Conservation (phyloP, 2,888 invertebrate genomes). For the Auanema sp. region DNA sequence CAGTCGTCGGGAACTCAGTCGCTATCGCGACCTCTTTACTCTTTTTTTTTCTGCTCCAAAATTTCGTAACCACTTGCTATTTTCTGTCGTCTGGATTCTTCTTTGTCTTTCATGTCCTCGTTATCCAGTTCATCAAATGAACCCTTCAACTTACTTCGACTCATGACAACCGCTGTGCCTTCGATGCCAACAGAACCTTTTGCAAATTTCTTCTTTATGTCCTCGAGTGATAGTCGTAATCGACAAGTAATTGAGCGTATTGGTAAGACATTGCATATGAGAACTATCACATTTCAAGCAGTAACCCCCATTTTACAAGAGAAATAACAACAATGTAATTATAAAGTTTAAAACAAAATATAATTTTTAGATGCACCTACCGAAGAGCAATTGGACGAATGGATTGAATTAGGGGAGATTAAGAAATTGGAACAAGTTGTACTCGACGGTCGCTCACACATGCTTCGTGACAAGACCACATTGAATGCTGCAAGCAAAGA, state of each 20-base stretch:
- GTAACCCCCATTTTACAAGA: no score
- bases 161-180: background rate
- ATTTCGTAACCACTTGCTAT: no score
- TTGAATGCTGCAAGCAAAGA: slow-evolving; percentile 52
- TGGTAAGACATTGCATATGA: slow-evolving; percentile 7
- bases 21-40: no score
- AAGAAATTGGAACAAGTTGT: slow-evolving; percentile 55
- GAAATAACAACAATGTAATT: no score
- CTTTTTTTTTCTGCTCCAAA: no score
- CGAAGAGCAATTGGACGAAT: slow-evolving; percentile 57
- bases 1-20: no score
- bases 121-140: slow-evolving; percentile 3
- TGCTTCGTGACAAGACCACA: slow-evolving; percentile 53
- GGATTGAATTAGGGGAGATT: slow-evolving; percentile 57
- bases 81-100: no score
- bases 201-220: slow-evolving; percentile 45
- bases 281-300: no score
- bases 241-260: slow-evolving; percentile 26
- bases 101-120: slow-evolving; percentile 4
- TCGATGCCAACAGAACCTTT: slow-evolving; percentile 22
- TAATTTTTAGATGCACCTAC: slow-evolving; percentile 61
- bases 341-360: no score
- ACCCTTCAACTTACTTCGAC: slow-evolving; percentile 8
- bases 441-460: slow-evolving; percentile 54
- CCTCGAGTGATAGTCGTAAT: slow-evolving; percentile 29